phyloP scores from a whole-genome alignment of 2,797 vertebrate species.

The Syngnathus rostellatus region DNA sequence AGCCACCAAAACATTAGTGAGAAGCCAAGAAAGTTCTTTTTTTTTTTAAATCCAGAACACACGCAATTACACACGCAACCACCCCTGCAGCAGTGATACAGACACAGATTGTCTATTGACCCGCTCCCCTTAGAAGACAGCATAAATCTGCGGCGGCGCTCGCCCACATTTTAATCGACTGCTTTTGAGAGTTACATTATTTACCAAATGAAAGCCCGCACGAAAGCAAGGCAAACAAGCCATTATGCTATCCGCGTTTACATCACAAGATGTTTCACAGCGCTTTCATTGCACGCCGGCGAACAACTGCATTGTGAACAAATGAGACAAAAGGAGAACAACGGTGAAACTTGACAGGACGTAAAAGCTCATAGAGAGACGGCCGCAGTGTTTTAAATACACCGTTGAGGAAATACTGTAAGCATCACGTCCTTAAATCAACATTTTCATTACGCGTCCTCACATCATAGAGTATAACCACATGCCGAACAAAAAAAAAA shows the following conservation, averaged over 20 bases:
- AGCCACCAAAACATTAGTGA: not conserved
- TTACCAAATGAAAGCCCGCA: conserved; percentile 43
- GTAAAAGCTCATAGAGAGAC: conserved; percentile 6
- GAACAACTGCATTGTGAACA: conserved; percentile 34
- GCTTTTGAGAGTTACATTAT: conserved; percentile 50
- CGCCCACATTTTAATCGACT: conserved; percentile 47
- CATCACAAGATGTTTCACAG: conserved; percentile 47
- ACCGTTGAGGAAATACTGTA: not conserved
- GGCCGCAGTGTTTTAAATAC: not conserved
- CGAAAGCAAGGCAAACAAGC: conserved; percentile 51
- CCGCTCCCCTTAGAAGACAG: conserved; percentile 26
- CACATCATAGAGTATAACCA: not conserved
- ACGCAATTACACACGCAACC: conserved; percentile 3
- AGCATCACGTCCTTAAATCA: not conserved
- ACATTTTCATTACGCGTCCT: not conserved
- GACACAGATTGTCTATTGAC: conserved; percentile 28
- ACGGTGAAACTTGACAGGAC: conserved; percentile 9
- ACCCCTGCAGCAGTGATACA: conserved; percentile 1
- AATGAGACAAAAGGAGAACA: conserved; percentile 16
- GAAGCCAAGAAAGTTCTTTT: not conserved
- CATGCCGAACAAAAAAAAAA: not conserved
- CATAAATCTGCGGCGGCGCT: conserved; percentile 39
- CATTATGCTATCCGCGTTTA: conserved; percentile 57
- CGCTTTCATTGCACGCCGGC: conserved; percentile 25
- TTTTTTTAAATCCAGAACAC: not conserved